Conservation (phyloP, 1,140 invertebrate species). For the Scylla paramamosain region DNA sequence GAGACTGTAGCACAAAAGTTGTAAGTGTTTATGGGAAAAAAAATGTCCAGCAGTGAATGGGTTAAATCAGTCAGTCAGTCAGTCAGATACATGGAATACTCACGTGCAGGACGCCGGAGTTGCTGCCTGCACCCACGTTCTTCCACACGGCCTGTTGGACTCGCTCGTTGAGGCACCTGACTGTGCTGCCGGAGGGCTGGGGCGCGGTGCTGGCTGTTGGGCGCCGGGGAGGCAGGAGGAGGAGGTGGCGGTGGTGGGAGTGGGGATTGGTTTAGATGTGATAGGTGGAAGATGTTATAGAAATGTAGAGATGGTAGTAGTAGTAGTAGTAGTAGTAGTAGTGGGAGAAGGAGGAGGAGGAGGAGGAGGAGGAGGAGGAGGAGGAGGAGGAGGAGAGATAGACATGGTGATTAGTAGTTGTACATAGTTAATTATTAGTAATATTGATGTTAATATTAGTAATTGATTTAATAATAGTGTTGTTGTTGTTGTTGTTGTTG, state of each 20-base stretch:
- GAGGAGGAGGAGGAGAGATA: too few relatives aligned
- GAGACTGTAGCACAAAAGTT: too few relatives aligned
- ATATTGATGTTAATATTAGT: too few relatives aligned
- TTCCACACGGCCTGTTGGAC: conserved; percentile 45
- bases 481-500: too few relatives aligned
- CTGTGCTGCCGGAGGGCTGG: neutral
- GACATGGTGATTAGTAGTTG: too few relatives aligned
- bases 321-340: neutral
- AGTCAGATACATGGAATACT: neutral
- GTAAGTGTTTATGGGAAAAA: too few relatives aligned
- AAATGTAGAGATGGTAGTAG: neutral
- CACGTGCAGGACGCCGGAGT: conserved; percentile 43
- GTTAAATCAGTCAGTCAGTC: too few relatives aligned
- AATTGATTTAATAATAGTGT: too few relatives aligned
- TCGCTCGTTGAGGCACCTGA: conserved; percentile 24
- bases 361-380: too few relatives aligned
- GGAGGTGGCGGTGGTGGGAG: neutral
- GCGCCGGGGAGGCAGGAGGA: neutral
- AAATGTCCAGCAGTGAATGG: too few relatives aligned
- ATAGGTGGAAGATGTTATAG: neutral
- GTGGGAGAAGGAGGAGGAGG: neutral
- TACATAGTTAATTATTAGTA: too few relatives aligned
- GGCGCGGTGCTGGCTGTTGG: conserved; percentile 18
- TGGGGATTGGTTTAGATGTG: neutral
- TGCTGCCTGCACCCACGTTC: conserved; percentile 52